Percentiles rank a stretch among this genome's conserved stretches.
These are phyloP conservation scores for Lasiurus borealis DNA, from an alignment of 2,113 vertebrate genomes.

Conservation along the genomic window DNA sequence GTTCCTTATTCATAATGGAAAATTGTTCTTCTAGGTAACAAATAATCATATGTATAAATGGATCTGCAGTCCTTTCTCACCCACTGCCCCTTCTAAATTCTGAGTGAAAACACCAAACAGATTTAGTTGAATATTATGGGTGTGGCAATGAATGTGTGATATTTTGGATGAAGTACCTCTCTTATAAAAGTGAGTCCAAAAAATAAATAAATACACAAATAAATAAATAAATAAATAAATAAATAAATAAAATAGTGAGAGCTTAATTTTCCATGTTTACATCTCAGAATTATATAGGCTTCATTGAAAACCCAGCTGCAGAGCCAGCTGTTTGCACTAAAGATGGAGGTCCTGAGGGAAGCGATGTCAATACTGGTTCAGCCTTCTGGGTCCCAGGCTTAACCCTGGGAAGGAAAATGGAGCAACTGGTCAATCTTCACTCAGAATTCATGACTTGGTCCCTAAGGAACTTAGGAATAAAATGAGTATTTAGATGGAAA, in stretches of 20 bases:
- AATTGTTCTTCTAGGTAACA: not conserved
- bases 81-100: not conserved
- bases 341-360: not conserved
- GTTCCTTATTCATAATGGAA: not conserved
- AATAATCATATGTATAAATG: not conserved
- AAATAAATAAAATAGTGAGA: not conserved
- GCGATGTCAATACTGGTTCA: accelerated
- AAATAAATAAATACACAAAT: too few relatives aligned
- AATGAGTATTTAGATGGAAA: not conserved
- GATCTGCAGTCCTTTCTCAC: not conserved
- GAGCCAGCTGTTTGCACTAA: not conserved
- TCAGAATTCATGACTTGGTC: not conserved
- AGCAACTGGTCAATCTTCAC: not conserved
- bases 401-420: not conserved
- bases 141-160: not conserved
- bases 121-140: not conserved
- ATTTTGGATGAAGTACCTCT: not conserved
- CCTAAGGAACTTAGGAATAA: not conserved
- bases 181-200: not conserved
- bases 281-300: not conserved
- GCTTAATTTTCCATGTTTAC: not conserved
- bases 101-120: not conserved
- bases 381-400: not conserved
- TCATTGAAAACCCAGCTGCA: not conserved
- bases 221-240: too few relatives aligned